These are phyloP conservation scores for Aleadryas rufinucha DNA, from an alignment of 2,113 vertebrate genomes.

Conservation along the genomic window DNA sequence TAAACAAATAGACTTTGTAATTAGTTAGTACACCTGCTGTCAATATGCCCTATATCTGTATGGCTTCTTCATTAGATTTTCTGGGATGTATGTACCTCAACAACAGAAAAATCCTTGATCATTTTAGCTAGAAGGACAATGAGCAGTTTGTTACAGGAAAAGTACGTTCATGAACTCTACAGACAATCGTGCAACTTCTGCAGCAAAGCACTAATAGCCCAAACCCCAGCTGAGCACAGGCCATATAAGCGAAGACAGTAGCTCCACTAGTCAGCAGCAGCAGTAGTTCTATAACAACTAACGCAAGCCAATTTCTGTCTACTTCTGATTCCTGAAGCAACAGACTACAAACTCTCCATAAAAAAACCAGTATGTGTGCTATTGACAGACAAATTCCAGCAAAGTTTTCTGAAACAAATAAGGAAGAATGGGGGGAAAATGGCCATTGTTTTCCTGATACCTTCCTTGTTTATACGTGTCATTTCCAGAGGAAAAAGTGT, in stretches of 20 bases:
- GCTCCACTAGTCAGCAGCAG: background rate
- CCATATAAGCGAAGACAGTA: background rate
- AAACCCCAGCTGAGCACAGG: background rate
- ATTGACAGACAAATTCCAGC: background rate
- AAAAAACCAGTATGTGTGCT: background rate
- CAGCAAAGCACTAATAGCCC: background rate
- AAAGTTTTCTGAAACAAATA: background rate
- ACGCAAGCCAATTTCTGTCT: background rate
- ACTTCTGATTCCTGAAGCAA: background rate
- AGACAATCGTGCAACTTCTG: background rate
- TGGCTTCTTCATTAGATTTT: background rate
- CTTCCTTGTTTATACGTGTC: background rate
- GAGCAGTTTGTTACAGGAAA: background rate
- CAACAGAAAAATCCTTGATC: background rate
- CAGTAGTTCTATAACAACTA: background rate
- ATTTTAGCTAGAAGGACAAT: background rate
- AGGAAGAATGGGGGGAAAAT: fast-evolving
- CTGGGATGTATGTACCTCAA: background rate
- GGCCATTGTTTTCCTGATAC: background rate
- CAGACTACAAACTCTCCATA: background rate
- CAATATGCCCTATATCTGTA: background rate
- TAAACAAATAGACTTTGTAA: background rate
- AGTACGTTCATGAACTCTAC: background rate
- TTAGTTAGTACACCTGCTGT: background rate
- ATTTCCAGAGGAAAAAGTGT: background rate